A percentile compares a stretch with the other conserved stretches of the same genome.
phyloP scores from a whole-genome alignment of 2,113 vertebrate genomes.

The Gymnorhina tibicen region DNA sequence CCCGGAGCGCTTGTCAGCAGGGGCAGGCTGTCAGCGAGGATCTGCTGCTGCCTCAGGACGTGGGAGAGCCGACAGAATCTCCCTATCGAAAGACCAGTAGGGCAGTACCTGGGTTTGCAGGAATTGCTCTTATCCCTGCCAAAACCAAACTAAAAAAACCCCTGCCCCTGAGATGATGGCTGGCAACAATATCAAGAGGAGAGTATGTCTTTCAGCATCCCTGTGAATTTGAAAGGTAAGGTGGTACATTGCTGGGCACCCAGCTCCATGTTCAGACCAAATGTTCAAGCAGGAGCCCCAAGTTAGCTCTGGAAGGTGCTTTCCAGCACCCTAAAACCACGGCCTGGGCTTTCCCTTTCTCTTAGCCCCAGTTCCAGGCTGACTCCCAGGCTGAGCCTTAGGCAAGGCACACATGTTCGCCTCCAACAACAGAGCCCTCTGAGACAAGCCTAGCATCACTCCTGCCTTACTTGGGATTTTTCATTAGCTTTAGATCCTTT shows the following conservation, averaged over 20 bases:
- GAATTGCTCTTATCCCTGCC: neutral
- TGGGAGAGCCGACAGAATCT: neutral
- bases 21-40: neutral
- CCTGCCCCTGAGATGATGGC: neutral
- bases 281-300: neutral
- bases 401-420: neutral
- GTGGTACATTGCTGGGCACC: accelerated
- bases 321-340: neutral
- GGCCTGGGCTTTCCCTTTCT: neutral
- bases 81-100: accelerated
- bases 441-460: neutral
- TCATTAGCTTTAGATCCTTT: neutral
- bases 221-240: neutral
- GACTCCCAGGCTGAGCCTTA: neutral
- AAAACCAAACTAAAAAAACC: neutral
- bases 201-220: neutral
- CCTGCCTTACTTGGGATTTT: neutral
- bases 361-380: neutral
- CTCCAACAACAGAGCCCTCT: neutral
- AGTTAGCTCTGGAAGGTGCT: neutral
- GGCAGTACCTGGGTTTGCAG: neutral
- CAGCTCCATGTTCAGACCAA: neutral
- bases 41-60: neutral
- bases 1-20: neutral
- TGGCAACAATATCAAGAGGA: neutral